phyloP scores from a whole-genome alignment of 2,888 invertebrate genomes.

The Orgyia antiqua region DNA sequence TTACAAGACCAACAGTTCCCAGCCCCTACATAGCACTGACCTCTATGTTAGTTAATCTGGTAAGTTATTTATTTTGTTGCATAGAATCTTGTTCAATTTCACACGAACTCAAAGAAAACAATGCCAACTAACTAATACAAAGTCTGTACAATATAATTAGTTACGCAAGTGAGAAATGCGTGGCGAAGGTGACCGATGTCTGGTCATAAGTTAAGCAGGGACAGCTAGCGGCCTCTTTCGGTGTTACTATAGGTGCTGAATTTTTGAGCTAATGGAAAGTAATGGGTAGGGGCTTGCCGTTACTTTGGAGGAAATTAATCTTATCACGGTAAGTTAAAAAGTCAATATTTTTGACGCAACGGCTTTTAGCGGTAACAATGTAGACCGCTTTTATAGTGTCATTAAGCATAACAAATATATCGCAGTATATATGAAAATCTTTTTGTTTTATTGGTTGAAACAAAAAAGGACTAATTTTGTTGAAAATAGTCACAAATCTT shows the following conservation, averaged over 20 bases:
- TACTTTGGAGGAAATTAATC: slow-evolving; percentile 33
- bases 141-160: slow-evolving; percentile 42
- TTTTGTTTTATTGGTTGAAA: too few species aligned
- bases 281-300: slow-evolving; percentile 34
- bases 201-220: slow-evolving; percentile 31
- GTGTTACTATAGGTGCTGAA: slow-evolving; percentile 29
- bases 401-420: too few species aligned
- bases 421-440: too few species aligned
- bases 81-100: slow-evolving; percentile 24
- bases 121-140: slow-evolving; percentile 38
- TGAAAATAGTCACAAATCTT: too few species aligned
- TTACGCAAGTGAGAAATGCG: slow-evolving; percentile 38
- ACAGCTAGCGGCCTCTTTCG: slow-evolving; percentile 20
- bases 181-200: slow-evolving; percentile 39
- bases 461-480: too few species aligned
- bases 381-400: too few species aligned
- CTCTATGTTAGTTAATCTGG: too few species aligned
- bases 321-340: slow-evolving; percentile 30
- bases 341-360: too few species aligned
- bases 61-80: slow-evolving; percentile 5
- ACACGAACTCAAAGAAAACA: slow-evolving; percentile 31
- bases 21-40: too few species aligned
- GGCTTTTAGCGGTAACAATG: too few species aligned
- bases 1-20: too few species aligned
- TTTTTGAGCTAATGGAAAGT: slow-evolving; percentile 40